Base-by-base conservation (phyloP, 1,140 invertebrate species). In the Cherax quadricarinatus region DNA sequence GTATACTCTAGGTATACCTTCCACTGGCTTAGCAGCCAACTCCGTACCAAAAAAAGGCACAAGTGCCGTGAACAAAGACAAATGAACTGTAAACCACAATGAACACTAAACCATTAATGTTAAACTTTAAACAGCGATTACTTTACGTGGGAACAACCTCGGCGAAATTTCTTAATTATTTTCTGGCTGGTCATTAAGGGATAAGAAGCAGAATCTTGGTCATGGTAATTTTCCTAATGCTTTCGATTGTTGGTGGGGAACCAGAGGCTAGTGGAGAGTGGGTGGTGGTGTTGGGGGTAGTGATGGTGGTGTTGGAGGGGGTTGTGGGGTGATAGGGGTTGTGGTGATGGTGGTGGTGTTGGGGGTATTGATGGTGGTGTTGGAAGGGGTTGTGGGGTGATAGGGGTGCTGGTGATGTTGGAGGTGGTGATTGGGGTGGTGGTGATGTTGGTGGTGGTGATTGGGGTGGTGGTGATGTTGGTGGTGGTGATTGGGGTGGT, bases 201-300 rank as follows among this genome's bases (percentile, higher is more conserved):
- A 7, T 66, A 75, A 30, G n/a, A 30, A 21, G 70, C 24, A 10
- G n/a, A 21, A 21, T 75, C 9, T 75, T 14, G n/a, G n/a, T 10
- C 24, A 75, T 30, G n/a, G 21, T 75, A 75, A 75, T 75, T 30
- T 75, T 75, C 70, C 70, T 75, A 75, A 75, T 75, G 70, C 24
- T 24, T 30, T 75, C 24, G 70, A 75, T 75, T 75, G n/a, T 75
- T 30, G 24, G 70, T 30, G n/a, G n/a, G 70, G n/a, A 75, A 30
- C 1, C 12, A 88, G 73, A 57, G 70, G 24, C 5, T 14, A 70
- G 24, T 30, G 30, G 84, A 75, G 70, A 51, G 5, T 41, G 70
- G 49, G 86, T 1, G 14, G 49, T 49, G n/a, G 21, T 53, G 85
- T 18, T 18, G 51, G 73, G 24, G 24, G 82, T n/a, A 30, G 82